These are phyloP conservation scores for Natator depressus DNA, from an alignment of 2,113 vertebrate genomes.

Conservation along the genomic window DNA sequence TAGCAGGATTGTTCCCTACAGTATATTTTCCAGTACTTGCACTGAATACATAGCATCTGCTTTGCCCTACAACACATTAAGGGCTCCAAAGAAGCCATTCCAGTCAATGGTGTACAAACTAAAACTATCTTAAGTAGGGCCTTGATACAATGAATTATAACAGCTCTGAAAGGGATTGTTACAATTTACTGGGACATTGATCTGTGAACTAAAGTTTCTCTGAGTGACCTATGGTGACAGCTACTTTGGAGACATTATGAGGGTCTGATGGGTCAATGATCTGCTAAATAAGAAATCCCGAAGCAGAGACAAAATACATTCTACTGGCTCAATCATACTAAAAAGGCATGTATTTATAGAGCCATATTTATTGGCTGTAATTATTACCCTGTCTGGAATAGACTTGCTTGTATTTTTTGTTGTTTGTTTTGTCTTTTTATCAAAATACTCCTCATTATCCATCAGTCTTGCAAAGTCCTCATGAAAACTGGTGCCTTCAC, in stretches of 20 bases:
- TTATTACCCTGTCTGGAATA: neutral
- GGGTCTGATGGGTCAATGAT: neutral
- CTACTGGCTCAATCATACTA: neutral
- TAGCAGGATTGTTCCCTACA: neutral
- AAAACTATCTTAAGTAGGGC: constrained; percentile 34
- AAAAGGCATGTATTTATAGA: neutral
- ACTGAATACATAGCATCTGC: neutral
- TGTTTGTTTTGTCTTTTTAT: neutral
- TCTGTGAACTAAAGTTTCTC: constrained; percentile 50
- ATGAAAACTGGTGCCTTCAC: neutral
- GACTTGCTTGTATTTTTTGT: neutral
- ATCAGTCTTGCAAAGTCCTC: neutral
- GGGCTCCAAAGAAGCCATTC: constrained; percentile 23
- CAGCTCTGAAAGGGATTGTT: constrained; percentile 26
- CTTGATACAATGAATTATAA: constrained; percentile 44
- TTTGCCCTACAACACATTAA: constrained; percentile 10
- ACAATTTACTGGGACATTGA: constrained; percentile 51
- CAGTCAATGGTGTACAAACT: constrained; percentile 39
- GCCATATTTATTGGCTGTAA: neutral
- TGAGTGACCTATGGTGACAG: constrained; percentile 22
- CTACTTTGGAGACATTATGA: neutral
- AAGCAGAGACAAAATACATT: neutral
- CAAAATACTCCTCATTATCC: neutral
- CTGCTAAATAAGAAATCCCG: neutral
- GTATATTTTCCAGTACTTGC: neutral